Percentiles rank a stretch among this genome's conserved stretches.
phyloP scores from a whole-genome alignment of 1,140 invertebrate species.

The Hyles euphorbiae region DNA sequence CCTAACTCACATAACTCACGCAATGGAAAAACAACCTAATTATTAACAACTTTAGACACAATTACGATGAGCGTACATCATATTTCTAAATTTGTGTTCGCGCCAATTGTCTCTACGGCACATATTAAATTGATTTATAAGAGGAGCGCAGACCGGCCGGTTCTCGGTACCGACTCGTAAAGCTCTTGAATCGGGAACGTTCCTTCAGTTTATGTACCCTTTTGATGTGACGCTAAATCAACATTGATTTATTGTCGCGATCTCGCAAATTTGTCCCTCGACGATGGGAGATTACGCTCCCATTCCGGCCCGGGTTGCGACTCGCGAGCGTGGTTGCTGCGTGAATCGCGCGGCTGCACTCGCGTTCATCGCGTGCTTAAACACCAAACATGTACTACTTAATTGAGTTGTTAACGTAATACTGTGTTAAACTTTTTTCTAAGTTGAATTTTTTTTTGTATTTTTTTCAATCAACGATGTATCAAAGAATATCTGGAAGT shows the following conservation, averaged over 20 bases:
- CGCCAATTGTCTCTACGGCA: constrained; percentile 41
- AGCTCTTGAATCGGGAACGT: constrained; percentile 29
- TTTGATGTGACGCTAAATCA: constrained; percentile 30
- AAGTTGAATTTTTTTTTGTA: too few relatives aligned
- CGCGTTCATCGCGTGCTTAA: too few relatives aligned
- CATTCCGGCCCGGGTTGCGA: too few relatives aligned
- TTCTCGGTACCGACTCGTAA: constrained; percentile 38
- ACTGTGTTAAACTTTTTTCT: too few relatives aligned
- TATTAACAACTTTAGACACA: not conserved
- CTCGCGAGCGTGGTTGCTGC: too few relatives aligned
- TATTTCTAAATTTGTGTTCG: constrained; percentile 5
- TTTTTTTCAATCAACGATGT: too few relatives aligned
- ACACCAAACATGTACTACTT: too few relatives aligned
- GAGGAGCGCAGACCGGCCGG: constrained; percentile 26
- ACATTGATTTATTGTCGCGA: constrained; percentile 22
- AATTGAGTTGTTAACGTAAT: too few relatives aligned
- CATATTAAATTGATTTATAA: constrained; percentile 52
- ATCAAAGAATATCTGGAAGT: too few relatives aligned
- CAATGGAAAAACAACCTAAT: constrained; percentile 2
- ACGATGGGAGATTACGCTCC: too few relatives aligned
- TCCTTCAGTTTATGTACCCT: constrained; percentile 17
- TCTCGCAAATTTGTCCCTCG: not conserved
- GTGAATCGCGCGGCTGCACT: too few relatives aligned
- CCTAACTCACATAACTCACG: not conserved
- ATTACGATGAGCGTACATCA: constrained; percentile 3